Evolutionary conservation across 2,113 vertebrate species (phyloP), one percentile per base, ranked within the genome.

Genomic region (Myiagra hebetior): DNA sequence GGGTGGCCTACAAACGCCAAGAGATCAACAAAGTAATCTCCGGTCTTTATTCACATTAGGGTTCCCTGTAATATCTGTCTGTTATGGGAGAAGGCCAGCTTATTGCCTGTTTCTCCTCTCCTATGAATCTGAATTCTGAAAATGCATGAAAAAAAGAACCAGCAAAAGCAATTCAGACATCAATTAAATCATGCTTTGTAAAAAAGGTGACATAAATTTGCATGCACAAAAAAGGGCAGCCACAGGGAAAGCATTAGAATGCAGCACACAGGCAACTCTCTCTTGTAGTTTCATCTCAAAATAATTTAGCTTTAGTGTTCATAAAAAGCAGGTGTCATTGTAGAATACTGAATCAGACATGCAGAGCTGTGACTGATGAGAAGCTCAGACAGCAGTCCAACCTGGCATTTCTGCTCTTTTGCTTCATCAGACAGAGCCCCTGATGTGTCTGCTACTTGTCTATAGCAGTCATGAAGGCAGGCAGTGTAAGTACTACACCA

Each of bases 401-500:
- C 31, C 17, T 33, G 63, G 52, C 46, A 70, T 31, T 67, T 55
- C 46, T 55, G 47, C 30, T 75, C 3, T 41, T 77, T 63, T 50
- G 5, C 64, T 77, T 59, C 68, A 77, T 49, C 76, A 73, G 26
- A 59, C 24, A 85, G 68, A 76, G 33, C 15, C 5, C 1, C 41
- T 2, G 1, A 20, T 7, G 23, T 6, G 16, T n/a, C 31, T 52
- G 47, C 28, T 65, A 7, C 31, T 50, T 63, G 30, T 15, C 50
- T 27, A 2, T 0, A 53, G 53, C 49, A 60, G 56, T 5, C 49
- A 49, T 4, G 24, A 42, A 62, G n/a, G 30, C 21, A 42, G 63
- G 33, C 42, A 69, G 0, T 10, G 10, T 11, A 55, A 87, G 62
- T 16, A 24, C 53, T 17, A 3, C 0, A 0, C 10, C 46, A 20